phyloP scores from a whole-genome alignment of 2,797 vertebrate species.

The Aulostomus chinensis region DNA sequence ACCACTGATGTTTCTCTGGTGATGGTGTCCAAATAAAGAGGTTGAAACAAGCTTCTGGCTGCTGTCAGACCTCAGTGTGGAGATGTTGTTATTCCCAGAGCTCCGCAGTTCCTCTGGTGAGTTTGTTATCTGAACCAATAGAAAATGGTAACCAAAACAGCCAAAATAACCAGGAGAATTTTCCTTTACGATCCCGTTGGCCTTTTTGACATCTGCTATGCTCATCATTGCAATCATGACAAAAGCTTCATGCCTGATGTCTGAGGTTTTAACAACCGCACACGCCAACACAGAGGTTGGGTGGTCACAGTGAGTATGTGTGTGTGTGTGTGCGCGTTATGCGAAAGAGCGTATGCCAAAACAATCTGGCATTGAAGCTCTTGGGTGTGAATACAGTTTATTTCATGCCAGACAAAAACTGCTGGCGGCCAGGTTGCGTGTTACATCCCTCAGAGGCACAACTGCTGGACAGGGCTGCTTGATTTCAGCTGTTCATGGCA shows the following conservation, averaged over 20 bases:
- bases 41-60: no score
- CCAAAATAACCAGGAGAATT: no score
- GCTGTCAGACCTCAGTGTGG: no score
- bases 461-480: not conserved
- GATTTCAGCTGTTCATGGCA: conserved; percentile 29
- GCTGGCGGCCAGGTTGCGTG: not conserved
- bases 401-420: conserved; percentile 17
- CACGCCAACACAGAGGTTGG: conserved; percentile 6
- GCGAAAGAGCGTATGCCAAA: conserved; percentile 2
- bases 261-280: not conserved
- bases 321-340: no score
- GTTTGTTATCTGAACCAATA: no score
- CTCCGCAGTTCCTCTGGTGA: no score
- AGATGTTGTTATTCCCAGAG: no score
- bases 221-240: not conserved
- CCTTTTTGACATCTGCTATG: conserved; percentile 3
- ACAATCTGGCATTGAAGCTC: conserved; percentile 1
- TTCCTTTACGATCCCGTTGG: not conserved
- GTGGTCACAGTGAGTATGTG: conserved; percentile 14
- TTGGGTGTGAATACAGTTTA: conserved; percentile 2
- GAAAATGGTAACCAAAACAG: no score
- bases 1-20: no score
- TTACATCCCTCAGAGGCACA: not conserved
- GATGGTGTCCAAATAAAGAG: no score
- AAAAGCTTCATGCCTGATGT: conserved; percentile 6